phyloP scores from a whole-genome alignment of 2,888 invertebrate genomes.

The Troides oblongomaculatus region DNA sequence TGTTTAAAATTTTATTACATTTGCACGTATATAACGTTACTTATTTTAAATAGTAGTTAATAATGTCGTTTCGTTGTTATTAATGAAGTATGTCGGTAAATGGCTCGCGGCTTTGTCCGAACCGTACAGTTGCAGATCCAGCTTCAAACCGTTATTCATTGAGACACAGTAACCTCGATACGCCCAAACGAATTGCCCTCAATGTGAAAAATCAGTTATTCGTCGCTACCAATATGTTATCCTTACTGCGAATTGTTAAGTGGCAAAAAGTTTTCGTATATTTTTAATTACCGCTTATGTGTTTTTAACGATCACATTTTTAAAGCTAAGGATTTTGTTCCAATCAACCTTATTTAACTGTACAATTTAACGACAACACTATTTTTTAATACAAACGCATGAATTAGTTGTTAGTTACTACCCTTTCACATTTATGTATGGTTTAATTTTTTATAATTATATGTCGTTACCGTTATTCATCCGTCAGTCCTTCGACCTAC shows the following conservation, averaged over 20 bases:
- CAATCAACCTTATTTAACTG: too few relatives aligned
- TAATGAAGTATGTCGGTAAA: constrained; percentile 20
- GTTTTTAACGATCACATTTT: background rate
- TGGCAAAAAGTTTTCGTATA: constrained; percentile 3
- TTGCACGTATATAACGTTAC: too few relatives aligned
- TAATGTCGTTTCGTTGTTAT: background rate
- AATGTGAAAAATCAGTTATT: constrained; percentile 8
- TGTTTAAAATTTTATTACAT: too few relatives aligned
- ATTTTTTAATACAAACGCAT: too few relatives aligned
- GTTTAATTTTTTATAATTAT: too few relatives aligned
- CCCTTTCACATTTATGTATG: too few relatives aligned
- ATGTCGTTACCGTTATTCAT: too few relatives aligned
- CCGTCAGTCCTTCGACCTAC: too few relatives aligned
- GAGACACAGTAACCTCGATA: constrained; percentile 70
- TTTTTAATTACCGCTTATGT: background rate
- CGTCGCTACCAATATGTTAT: constrained; percentile 4
- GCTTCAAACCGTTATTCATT: constrained; percentile 64
- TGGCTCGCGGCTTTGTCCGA: constrained; percentile 12
- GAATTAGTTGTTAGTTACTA: too few relatives aligned
- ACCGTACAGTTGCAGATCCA: constrained; percentile 41
- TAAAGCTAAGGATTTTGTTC: background rate
- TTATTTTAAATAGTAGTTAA: background rate
- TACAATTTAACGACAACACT: too few relatives aligned
- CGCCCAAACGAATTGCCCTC: constrained; percentile 45
- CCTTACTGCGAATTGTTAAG: constrained; percentile 5